Conservation (phyloP, 2,888 invertebrate genomes). For the Azorinus chamasolen region DNA sequence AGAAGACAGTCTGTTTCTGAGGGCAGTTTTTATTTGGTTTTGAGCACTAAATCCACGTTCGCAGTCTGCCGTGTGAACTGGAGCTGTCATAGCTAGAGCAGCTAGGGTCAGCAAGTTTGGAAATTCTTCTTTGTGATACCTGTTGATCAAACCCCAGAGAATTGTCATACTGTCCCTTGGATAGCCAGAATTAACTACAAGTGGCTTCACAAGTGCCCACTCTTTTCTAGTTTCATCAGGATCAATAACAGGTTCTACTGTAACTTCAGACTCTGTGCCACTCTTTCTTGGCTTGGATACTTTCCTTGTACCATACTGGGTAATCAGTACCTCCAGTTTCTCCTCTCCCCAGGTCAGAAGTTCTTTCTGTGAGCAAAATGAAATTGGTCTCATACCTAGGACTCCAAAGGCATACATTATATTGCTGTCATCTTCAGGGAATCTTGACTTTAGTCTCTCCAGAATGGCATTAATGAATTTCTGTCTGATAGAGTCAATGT, state of each 20-base stretch:
- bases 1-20: constrained; percentile 8
- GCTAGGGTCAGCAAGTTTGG: constrained; percentile 6
- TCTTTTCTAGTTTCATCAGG: constrained; percentile 15
- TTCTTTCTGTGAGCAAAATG: constrained; percentile 9
- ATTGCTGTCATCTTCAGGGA: constrained; percentile 25
- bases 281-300: background rate
- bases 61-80: no score
- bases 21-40: constrained; percentile 1
- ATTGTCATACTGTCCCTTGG: background rate
- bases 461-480: constrained; percentile 24
- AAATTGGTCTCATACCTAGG: constrained; percentile 22
- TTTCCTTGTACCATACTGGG: constrained; percentile 14
- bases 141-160: constrained; percentile 1
- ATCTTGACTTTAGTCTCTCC: constrained; percentile 16
- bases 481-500: constrained; percentile 19
- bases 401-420: constrained; percentile 21
- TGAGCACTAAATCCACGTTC: constrained; percentile 20
- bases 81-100: constrained; percentile 9
- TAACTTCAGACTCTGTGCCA: background rate
- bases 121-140: constrained; percentile 7
- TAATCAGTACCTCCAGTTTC: constrained; percentile 9
- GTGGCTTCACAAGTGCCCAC: constrained; percentile 12
- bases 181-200: constrained; percentile 20
- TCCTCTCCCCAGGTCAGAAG: constrained; percentile 25
- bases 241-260: constrained; percentile 10